Conservation (phyloP, 2,113 vertebrate genomes). For the Perca fluviatilis region DNA sequence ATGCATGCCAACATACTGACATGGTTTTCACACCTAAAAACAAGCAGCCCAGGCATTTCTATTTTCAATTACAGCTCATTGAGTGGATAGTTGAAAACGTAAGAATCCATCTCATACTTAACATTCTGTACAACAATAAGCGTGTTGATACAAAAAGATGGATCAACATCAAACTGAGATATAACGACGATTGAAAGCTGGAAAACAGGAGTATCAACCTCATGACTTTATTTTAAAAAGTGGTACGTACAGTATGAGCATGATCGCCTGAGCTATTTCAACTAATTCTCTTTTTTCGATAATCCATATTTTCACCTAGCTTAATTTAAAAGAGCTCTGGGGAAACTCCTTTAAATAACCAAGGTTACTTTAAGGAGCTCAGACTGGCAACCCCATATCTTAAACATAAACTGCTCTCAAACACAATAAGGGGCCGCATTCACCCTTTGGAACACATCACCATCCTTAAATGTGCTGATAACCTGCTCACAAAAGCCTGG, state of each 20-base stretch:
- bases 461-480: background rate
- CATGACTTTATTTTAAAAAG: background rate
- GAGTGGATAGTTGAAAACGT: too few species aligned
- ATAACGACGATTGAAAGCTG: background rate
- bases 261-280: background rate
- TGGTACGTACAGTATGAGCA: background rate
- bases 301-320: background rate
- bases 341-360: background rate
- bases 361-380: background rate
- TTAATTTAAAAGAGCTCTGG: background rate
- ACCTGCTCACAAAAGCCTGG: background rate
- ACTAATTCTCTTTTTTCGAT: background rate
- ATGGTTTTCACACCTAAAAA: constrained; percentile 19
- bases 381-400: background rate
- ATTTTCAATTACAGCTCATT: constrained; percentile 1
- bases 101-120: background rate
- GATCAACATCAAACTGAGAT: background rate
- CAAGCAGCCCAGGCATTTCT: constrained; percentile 4
- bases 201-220: background rate
- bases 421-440: background rate
- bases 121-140: constrained; percentile 7
- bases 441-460: background rate
- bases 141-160: background rate
- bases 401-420: background rate
- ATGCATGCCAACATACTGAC: background rate